Conservation (phyloP, 1,140 invertebrate species). For the Drosophila busckii region DNA sequence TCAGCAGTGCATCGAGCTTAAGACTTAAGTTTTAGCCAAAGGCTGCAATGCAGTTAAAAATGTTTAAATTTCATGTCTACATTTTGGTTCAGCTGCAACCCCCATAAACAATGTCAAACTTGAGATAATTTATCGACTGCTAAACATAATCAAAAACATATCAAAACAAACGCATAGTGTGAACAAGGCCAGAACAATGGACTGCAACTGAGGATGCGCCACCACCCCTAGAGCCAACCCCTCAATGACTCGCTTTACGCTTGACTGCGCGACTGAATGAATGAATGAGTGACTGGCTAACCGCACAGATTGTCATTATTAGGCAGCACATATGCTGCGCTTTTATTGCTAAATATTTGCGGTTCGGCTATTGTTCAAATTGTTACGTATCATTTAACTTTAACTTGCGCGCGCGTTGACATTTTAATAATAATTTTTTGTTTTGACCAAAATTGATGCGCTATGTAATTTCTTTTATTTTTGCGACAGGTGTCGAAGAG, state of each 20-base stretch:
- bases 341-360: constrained; percentile 17
- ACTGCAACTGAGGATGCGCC: constrained; percentile 14
- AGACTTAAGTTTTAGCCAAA: too few species aligned
- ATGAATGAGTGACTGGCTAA: constrained; percentile 20
- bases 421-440: constrained; percentile 30
- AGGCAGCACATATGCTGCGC: constrained; percentile 44
- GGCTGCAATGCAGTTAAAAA: too few species aligned
- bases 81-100: too few species aligned
- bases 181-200: constrained; percentile 24
- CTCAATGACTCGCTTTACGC: constrained; percentile 27
- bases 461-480: constrained; percentile 22
- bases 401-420: constrained; percentile 31
- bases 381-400: constrained; percentile 63
- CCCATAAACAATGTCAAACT: constrained; percentile 29
- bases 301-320: constrained; percentile 52
- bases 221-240: constrained; percentile 16
- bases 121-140: constrained; percentile 51
- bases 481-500: constrained; percentile 52
- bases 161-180: constrained; percentile 58
- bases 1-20: too few species aligned
- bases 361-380: constrained; percentile 28
- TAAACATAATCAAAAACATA: constrained; percentile 71
- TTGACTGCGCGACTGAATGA: too few species aligned
- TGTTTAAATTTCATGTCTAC: too few species aligned
- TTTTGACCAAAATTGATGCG: constrained; percentile 62